A percentile compares a stretch with the other conserved stretches of the same genome.
phyloP scores from a whole-genome alignment of 1,140 invertebrate species.

The Mactra quadrangularis region DNA sequence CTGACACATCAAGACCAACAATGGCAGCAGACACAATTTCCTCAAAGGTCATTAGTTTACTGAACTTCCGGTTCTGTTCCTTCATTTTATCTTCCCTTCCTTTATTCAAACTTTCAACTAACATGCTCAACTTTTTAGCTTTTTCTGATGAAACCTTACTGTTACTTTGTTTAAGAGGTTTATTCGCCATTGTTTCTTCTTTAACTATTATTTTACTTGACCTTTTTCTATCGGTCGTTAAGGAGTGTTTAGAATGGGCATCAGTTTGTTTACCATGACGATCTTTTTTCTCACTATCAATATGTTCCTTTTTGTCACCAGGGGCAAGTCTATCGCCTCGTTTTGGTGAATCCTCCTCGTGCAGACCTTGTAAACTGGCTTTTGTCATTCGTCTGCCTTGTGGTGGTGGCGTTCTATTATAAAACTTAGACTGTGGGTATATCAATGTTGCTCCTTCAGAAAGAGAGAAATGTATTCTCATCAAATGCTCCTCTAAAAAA shows the following conservation, averaged over 20 bases:
- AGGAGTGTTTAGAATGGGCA: no score
- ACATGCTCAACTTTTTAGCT: constrained; percentile 1
- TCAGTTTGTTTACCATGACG: neutral
- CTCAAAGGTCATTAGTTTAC: constrained; percentile 18
- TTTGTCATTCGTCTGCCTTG: constrained; percentile 23
- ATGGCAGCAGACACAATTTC: constrained; percentile 27
- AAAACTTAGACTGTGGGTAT: constrained; percentile 20
- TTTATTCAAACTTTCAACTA: constrained; percentile 34
- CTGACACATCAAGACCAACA: neutral
- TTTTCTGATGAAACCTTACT: neutral
- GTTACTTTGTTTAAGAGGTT: neutral
- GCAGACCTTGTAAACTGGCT: neutral
- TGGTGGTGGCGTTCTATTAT: neutral
- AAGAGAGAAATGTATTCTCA: constrained; percentile 51
- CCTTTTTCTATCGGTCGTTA: neutral
- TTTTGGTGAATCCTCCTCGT: neutral
- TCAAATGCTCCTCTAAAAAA: constrained; percentile 31
- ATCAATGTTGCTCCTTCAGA: constrained; percentile 21
- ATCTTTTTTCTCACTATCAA: neutral
- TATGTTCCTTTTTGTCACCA: neutral
- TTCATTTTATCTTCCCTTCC: constrained; percentile 25
- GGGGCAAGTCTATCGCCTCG: neutral
- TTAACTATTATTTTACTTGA: constrained; percentile 28
- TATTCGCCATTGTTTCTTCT: neutral
- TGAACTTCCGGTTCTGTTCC: constrained; percentile 41